phyloP scores from a whole-genome alignment of 2,888 invertebrate genomes.

The Deroplatys truncata region DNA sequence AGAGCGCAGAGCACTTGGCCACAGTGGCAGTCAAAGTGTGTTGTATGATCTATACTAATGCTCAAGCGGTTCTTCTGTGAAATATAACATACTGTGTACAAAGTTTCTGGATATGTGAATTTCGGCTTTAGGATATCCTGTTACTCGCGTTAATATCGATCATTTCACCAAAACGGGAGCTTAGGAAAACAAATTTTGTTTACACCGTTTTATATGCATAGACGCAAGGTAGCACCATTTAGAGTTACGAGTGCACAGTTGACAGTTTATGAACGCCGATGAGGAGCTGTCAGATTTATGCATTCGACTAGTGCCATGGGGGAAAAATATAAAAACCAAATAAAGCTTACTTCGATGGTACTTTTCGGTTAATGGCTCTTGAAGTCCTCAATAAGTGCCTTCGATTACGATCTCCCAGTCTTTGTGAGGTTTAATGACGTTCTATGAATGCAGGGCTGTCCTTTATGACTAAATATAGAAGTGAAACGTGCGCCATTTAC shows the following conservation, averaged over 20 bases:
- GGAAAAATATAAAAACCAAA: neutral
- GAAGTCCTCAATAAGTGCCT: neutral
- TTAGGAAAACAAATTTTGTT: too few species aligned
- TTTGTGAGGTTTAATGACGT: neutral
- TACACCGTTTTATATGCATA: too few species aligned
- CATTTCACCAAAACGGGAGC: neutral
- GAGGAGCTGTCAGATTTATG: neutral
- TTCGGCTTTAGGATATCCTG: too few species aligned
- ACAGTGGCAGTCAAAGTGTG: too few species aligned
- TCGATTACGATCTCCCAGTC: neutral
- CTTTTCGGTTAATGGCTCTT: neutral
- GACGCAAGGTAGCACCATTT: neutral
- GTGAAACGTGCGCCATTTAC: neutral
- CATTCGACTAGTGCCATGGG: too few species aligned
- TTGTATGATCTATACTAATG: too few species aligned
- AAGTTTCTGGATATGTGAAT: too few species aligned
- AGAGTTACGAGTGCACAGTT: neutral
- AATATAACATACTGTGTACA: too few species aligned
- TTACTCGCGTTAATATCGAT: too few species aligned
- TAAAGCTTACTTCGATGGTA: neutral
- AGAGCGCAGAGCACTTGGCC: too few species aligned
- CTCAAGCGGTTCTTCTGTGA: too few species aligned
- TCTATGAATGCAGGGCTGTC: neutral
- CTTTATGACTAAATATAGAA: neutral
- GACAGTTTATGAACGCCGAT: neutral